Evolutionary conservation across 2,113 vertebrate species (phyloP).

Genomic region (Eulacestoma nigropectus): DNA sequence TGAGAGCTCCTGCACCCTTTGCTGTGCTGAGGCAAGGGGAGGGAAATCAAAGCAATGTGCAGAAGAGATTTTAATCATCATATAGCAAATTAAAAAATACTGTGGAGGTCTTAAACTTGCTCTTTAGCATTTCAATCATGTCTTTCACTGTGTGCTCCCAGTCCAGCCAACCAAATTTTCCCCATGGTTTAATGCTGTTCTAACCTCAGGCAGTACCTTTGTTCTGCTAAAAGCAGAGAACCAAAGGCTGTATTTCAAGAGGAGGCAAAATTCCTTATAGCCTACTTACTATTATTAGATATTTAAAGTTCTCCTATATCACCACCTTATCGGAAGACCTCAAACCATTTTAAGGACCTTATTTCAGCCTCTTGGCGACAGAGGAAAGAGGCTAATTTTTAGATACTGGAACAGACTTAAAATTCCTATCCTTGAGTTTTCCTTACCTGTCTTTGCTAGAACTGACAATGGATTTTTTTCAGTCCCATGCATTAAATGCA

Average conservation of each 20-base stretch:
- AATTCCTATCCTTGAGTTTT: not conserved
- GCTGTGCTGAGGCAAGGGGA: not conserved
- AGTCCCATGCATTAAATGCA: not conserved
- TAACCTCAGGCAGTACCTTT: not conserved
- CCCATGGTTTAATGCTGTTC: not conserved
- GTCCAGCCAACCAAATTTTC: not conserved
- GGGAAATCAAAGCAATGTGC: not conserved
- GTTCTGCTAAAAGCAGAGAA: not conserved
- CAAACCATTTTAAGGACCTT: slow-evolving; percentile 10
- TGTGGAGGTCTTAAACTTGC: not conserved
- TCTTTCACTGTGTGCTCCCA: not conserved
- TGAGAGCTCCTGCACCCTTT: not conserved
- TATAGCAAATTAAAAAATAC: not conserved
- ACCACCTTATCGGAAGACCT: not conserved
- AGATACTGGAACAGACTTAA: not conserved
- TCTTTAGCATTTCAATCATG: not conserved
- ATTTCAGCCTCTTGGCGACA: not conserved
- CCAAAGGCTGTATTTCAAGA: slow-evolving; percentile 13
- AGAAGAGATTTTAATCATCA: slow-evolving; percentile 9
- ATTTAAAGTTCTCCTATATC: slow-evolving; percentile 10
- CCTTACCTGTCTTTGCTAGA: not conserved
- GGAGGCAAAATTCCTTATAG: not conserved
- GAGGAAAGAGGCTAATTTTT: not conserved
- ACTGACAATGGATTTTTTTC: not conserved
- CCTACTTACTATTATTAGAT: slow-evolving; percentile 43